A percentile compares a stretch with the other conserved stretches of the same genome.
Conservation (phyloP, 2,113 vertebrate genomes). For the Nycticryphes semicollaris region DNA sequence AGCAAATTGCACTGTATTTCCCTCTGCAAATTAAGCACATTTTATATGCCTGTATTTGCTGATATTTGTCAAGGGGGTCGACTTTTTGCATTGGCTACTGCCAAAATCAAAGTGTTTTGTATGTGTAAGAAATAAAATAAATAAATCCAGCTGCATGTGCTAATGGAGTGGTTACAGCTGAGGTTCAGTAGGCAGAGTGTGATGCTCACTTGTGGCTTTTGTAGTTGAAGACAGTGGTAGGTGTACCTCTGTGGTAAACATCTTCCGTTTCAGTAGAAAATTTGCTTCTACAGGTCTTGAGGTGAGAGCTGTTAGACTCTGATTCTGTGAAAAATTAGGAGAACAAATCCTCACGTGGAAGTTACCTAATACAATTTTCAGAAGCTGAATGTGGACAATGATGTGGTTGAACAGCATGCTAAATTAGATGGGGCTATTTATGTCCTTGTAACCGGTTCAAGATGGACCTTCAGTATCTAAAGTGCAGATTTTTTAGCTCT, state of each 20-base stretch:
- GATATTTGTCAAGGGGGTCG: background rate
- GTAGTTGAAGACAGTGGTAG: background rate
- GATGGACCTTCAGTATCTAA: background rate
- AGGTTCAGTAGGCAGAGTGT: conserved; percentile 7
- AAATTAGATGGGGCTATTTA: background rate
- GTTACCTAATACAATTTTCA: conserved; percentile 7
- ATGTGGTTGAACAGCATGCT: background rate
- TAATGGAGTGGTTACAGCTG: conserved; percentile 62
- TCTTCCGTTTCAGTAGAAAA: background rate
- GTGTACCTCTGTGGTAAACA: conserved; percentile 24
- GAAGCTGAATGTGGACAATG: background rate
- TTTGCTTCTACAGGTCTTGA: background rate
- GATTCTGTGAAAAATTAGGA: conserved; percentile 8
- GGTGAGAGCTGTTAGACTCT: background rate
- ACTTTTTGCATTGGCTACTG: background rate
- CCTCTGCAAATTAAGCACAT: background rate
- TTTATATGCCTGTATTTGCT: background rate
- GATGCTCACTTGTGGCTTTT: conserved; percentile 54
- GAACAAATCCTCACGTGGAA: conserved; percentile 18
- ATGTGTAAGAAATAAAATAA: background rate
- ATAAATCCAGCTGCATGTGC: conserved; percentile 39
- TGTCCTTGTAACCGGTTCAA: background rate
- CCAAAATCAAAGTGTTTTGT: background rate
- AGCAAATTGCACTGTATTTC: conserved; percentile 2
- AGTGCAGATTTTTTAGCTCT: background rate